These are phyloP conservation scores for Phrynosoma blainvillii DNA, from an alignment of 2,113 vertebrate genomes.

Conservation along the genomic window DNA sequence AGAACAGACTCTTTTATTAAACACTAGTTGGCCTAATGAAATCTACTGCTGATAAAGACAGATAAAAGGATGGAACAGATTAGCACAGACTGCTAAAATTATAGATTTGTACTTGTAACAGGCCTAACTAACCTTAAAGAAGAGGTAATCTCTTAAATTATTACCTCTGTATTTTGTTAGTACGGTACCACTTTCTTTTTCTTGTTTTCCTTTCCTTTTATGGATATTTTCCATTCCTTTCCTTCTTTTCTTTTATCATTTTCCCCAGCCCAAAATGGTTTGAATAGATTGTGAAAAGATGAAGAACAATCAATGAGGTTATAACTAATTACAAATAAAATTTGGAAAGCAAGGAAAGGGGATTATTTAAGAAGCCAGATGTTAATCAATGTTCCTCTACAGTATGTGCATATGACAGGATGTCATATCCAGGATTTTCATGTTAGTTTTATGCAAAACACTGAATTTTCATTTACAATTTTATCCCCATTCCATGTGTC, in stretches of 20 bases:
- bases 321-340: conserved; percentile 8
- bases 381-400: not conserved
- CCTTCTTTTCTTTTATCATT: not conserved
- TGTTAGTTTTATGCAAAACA: not conserved
- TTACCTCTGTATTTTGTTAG: not conserved
- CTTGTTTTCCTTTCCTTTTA: not conserved
- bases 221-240: not conserved
- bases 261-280: not conserved
- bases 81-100: not conserved
- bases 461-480: not conserved
- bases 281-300: not conserved
- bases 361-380: not conserved
- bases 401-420: not conserved
- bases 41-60: conserved; percentile 4
- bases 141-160: not conserved
- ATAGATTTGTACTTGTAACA: conserved; percentile 25
- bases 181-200: accelerated
- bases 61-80: not conserved
- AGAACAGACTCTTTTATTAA: not conserved
- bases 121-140: conserved; percentile 22
- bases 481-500: not conserved
- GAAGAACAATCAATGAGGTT: not conserved
- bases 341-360: not conserved
- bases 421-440: not conserved
- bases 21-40: not conserved